Base-by-base conservation (phyloP, 2,888 invertebrate species). In the Hirtodrosophila alboralis region DNA sequence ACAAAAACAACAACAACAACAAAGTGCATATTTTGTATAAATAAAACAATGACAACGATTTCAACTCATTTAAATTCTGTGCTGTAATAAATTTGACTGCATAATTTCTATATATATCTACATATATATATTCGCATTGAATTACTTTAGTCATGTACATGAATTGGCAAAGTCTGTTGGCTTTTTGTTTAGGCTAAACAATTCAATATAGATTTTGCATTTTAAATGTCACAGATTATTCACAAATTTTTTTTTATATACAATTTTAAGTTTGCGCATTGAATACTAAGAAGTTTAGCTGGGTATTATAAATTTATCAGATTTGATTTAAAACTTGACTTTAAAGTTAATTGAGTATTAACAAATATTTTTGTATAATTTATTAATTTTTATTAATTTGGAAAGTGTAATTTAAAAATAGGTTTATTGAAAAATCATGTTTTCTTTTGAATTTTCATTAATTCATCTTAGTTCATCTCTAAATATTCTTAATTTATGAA, bases 11-110 rank as follows among this genome's bases (percentile, higher is more conserved):
- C 47, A 53, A 26, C 49, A 66, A 62, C 34, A 49, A 52, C 47
- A 67, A 57, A 57, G 73, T 74, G 65, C 73, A 78, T 67, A 78
- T 78, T 75, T 78, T 74, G 70, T 75, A 69, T 65, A 60, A 79
- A 75, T 79, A 83, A 83, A 81, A 77, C 80, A 81, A 81, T 77
- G 83, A 65, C 73, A 83, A 74, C 59, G 80, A 75, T 80, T 78
- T 80, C 75, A 74, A 76, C 78, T 81, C 80, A 80, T 81, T 81
- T 81, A 78, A 80, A 81, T 83, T 77, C 80, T 71, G 65, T 75
- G 56, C 70, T 60, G 77, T 77, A 77, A 83, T 79, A 83, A 83
- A 83, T 83, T 79, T 73, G 73, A 64, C 67, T 79, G 75, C 79
- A 79, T 75, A 79, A 79, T 83, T 77, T 83, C 72, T 60, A 79